Evolutionary conservation across 2,888 invertebrate species (phyloP).

Genomic region (Cynaeus angustus): DNA sequence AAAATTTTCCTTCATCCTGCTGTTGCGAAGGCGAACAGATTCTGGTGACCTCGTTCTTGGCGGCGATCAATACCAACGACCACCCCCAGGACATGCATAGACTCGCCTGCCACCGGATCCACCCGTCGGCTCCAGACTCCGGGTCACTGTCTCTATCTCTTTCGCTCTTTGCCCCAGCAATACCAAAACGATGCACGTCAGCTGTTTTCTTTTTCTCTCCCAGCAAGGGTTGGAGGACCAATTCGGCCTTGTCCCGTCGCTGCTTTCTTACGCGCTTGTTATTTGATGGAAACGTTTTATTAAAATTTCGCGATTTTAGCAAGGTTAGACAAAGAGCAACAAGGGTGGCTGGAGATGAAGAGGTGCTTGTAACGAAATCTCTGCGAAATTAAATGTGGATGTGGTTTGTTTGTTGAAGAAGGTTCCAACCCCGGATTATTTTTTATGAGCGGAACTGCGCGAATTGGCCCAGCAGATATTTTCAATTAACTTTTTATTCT

Average conservation of each 20-base stretch:
- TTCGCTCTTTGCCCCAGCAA: slow-evolving; percentile 32
- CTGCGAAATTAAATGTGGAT: not conserved
- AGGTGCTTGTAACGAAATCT: slow-evolving; percentile 6
- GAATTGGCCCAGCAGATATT: slow-evolving; percentile 14
- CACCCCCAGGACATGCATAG: slow-evolving; percentile 58
- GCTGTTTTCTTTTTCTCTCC: slow-evolving; percentile 6
- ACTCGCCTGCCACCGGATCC: slow-evolving; percentile 56
- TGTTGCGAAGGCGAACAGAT: slow-evolving; percentile 63
- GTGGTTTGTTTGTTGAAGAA: not conserved
- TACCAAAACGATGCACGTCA: slow-evolving; percentile 18
- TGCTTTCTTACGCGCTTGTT: slow-evolving; percentile 18
- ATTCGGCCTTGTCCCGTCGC: slow-evolving; percentile 34
- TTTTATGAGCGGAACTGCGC: not conserved
- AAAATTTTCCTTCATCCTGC: slow-evolving; percentile 50
- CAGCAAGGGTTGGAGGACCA: slow-evolving; percentile 15
- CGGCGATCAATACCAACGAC: slow-evolving; percentile 62
- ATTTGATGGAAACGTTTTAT: slow-evolving; percentile 27
- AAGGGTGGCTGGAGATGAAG: not conserved
- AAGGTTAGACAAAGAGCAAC: slow-evolving; percentile 2
- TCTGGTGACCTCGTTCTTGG: slow-evolving; percentile 63
- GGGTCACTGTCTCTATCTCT: slow-evolving; percentile 39
- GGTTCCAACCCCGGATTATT: slow-evolving; percentile 17
- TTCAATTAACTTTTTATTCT: slow-evolving; percentile 20
- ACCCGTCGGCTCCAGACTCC: slow-evolving; percentile 52
- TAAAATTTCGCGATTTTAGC: slow-evolving; percentile 29